These are phyloP conservation scores for Bombus confusus DNA, from an alignment of 1,140 invertebrate genomes.

Conservation along the genomic window DNA sequence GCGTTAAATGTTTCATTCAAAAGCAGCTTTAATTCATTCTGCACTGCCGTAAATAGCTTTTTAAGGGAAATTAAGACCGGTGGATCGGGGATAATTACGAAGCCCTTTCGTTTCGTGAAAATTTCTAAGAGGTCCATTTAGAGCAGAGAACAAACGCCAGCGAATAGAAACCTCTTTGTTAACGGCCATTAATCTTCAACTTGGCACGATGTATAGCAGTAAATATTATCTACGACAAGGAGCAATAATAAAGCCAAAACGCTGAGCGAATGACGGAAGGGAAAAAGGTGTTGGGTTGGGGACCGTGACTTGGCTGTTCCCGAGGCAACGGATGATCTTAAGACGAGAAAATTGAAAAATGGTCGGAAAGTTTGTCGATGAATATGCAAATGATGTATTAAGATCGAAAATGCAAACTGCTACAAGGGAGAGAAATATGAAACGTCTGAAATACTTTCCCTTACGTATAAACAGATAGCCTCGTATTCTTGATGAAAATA, in stretches of 20 bases:
- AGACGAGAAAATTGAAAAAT: conserved; percentile 66
- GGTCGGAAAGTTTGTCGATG: conserved; percentile 64
- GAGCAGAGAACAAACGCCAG: not conserved
- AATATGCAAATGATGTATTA: conserved; percentile 64
- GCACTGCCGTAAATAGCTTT: not conserved
- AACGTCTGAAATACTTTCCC: conserved; percentile 43
- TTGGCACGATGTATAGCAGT: not conserved
- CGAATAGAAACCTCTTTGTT: conserved; percentile 5
- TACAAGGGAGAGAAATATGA: conserved; percentile 17
- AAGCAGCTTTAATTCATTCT: not conserved
- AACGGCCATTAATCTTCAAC: conserved; percentile 8
- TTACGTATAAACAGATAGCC: not conserved
- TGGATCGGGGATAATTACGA: conserved; percentile 19
- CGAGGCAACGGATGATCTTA: conserved; percentile 48
- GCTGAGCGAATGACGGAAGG: not conserved
- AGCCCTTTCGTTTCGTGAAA: not conserved
- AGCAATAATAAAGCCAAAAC: conserved; percentile 21
- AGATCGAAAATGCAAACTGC: conserved; percentile 45
- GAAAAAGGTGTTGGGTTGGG: conserved; percentile 4
- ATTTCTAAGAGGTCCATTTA: not conserved
- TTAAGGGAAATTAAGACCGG: conserved; percentile 15
- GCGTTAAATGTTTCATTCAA: not conserved
- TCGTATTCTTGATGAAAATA: too few relatives aligned
- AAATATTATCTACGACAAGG: conserved; percentile 25
- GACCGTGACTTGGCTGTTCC: conserved; percentile 41